A percentile compares a stretch with the other conserved stretches of the same genome.
Conservation (phyloP, 2,113 vertebrate genomes). For the Lycaon pictus region DNA sequence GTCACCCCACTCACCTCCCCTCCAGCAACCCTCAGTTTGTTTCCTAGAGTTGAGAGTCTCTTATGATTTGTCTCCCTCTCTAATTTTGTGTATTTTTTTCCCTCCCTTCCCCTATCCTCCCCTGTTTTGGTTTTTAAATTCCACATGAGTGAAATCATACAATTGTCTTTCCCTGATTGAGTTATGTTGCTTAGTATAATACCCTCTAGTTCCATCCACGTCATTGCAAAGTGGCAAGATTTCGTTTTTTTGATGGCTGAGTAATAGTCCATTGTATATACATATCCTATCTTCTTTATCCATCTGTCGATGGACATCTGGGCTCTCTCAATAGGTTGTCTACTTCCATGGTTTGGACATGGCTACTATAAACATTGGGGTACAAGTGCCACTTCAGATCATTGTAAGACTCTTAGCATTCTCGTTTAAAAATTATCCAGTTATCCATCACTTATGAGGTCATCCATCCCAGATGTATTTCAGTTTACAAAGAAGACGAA, state of each 20-base stretch:
- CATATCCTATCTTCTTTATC: not conserved
- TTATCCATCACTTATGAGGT: not conserved
- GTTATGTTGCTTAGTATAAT: not conserved
- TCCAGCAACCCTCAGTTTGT: not conserved
- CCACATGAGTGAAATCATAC: not conserved
- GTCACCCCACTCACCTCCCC: not conserved
- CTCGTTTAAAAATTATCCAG: conserved; percentile 32
- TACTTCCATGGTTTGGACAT: not conserved
- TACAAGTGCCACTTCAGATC: not conserved
- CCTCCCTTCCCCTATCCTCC: not conserved
- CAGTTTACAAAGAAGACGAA: not conserved
- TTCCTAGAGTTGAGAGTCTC: not conserved
- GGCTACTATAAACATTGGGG: not conserved
- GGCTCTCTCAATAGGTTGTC: not conserved
- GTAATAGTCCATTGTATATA: not conserved
- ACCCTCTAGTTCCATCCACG: not conserved
- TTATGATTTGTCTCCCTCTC: not conserved
- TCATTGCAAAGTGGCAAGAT: not conserved
- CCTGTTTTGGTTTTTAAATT: not conserved
- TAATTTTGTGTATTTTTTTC: not conserved
- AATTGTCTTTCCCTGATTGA: not conserved
- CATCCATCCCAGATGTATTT: not conserved
- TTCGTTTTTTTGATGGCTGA: not conserved
- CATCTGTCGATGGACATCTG: not conserved
- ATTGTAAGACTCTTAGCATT: not conserved